Evolutionary conservation across 1,140 invertebrate species (phyloP), one percentile per base, ranked within the genome.

Genomic region (Gerris buenoi): DNA sequence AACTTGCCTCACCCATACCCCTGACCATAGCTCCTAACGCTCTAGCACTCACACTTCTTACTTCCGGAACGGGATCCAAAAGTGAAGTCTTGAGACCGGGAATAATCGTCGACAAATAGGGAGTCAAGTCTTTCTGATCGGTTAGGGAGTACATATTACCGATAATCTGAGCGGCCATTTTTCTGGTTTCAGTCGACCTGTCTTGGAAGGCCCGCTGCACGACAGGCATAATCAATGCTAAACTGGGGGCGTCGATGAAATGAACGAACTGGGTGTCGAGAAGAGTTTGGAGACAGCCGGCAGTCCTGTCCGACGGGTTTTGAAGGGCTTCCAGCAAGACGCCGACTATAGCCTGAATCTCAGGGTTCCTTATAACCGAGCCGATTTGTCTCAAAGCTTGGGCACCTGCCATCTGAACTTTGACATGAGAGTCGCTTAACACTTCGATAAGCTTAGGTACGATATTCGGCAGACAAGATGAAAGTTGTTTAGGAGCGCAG

Each of bases 121-220:
- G 97, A 64, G 90, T 86, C 65, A 99, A 81, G 79, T 99, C 97
- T 80, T 98, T 98, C 76, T 98, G 94, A 80, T 99, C 96, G 0
- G 97, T 98, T 13, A 99, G 81, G 0, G 94, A 97, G 79, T 98
- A 99, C 94, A 99, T 98, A 77, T 98, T 99, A 59, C 96, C 95
- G 72, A 99, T 98, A 75, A 99, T 98, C 79, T 93, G 90, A n/a
- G 95, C 93, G 25, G 97, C 94, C 93, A 98, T 97, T 82, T 98
- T 97, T 73, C 95, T 83, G 0, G 94, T 98, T 79, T 99, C 96
- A 0, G 95, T 98, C 5, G 93, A 94, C 64, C 96, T 83, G 79
- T 98, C 95, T 79, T 95, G 88, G 77, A 99, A 98, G 5, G 96
- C 96, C 71, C 97, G 80, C 77, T 97, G 90, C 23, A 99, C 93